Percentiles rank a stretch among this genome's conserved stretches.
phyloP scores from a whole-genome alignment of 2,113 vertebrate genomes.

The Calyptommatus sinebrachiatus region DNA sequence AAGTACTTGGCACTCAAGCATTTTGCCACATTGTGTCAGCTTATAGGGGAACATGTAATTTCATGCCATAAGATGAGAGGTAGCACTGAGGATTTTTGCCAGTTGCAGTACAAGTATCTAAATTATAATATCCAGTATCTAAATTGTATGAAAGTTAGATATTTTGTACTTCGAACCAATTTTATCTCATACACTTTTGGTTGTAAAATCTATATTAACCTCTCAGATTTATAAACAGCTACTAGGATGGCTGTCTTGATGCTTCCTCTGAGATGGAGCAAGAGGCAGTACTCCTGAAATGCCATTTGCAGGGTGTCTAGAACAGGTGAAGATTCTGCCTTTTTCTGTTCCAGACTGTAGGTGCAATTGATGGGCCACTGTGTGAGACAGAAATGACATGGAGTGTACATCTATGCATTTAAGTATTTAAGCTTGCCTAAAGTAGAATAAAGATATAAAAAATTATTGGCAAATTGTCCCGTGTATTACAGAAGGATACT shows the following conservation, averaged over 20 bases:
- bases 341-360: no score
- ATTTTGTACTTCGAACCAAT: conserved; percentile 45
- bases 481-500: conserved; percentile 22
- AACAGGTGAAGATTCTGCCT: no score
- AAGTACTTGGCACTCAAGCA: not conserved
- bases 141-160: conserved; percentile 53
- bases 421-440: conserved; percentile 35
- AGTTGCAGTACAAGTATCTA: conserved; percentile 12
- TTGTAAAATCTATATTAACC: conserved; percentile 28
- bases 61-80: conserved; percentile 10
- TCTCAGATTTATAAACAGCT: conserved; percentile 6
- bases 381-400: not conserved
- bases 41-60: conserved; percentile 32
- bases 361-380: no score
- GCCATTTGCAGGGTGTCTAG: no score
- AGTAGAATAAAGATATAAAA: conserved; percentile 33
- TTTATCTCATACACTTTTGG: conserved; percentile 32
- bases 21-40: conserved; percentile 9
- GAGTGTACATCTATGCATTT: not conserved
- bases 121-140: conserved; percentile 34
- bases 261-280: no score
- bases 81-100: conserved; percentile 7
- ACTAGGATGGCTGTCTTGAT: no score
- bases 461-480: not conserved
- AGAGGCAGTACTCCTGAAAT: no score